These are phyloP conservation scores for Rhabdomys dilectus DNA, from an alignment of 2,113 vertebrate genomes.

Conservation along the genomic window DNA sequence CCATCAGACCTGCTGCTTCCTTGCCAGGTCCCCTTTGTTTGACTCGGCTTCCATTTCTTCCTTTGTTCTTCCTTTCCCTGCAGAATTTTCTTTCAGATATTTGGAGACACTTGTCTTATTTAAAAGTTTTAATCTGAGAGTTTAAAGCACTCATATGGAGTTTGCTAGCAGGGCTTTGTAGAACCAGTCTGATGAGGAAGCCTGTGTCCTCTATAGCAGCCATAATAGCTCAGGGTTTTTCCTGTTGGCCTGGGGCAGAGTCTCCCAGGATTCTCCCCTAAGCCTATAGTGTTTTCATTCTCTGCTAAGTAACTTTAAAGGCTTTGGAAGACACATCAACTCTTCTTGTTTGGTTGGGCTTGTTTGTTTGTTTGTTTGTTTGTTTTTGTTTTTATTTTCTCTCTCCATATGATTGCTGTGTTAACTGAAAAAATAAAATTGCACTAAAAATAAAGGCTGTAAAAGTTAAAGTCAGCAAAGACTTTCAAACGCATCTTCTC, in stretches of 20 bases:
- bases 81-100: background rate
- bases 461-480: background rate
- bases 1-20: background rate
- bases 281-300: background rate
- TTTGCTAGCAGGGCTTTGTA: background rate
- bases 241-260: background rate
- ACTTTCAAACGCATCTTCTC: conserved; percentile 14
- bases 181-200: background rate
- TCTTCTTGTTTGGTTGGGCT: background rate
- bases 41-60: background rate
- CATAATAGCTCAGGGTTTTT: background rate
- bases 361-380: background rate
- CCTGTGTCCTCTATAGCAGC: background rate
- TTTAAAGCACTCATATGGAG: background rate
- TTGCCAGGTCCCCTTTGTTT: background rate
- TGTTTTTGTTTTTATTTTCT: background rate
- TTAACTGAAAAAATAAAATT: conserved; percentile 33
- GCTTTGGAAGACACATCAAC: background rate
- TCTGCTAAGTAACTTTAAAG: conserved; percentile 8
- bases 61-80: background rate
- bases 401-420: background rate
- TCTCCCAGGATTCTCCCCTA: background rate
- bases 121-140: background rate
- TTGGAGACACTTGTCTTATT: background rate
- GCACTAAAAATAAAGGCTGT: background rate